phyloP scores from a whole-genome alignment of 37 sponge, comb jelly and placozoan genomes.

The Beroe forskalii region DNA sequence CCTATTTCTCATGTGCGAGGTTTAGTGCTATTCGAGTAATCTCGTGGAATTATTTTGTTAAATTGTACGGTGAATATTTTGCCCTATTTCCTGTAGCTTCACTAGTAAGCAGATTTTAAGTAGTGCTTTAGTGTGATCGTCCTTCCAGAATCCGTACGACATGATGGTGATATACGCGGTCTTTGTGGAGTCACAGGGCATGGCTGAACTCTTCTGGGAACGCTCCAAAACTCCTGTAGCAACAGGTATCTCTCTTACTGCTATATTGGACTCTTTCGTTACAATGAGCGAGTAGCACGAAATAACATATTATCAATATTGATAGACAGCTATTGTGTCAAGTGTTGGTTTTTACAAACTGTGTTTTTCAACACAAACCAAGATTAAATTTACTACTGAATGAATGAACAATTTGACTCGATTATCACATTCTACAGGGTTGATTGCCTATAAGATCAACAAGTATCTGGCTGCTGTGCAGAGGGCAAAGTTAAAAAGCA shows the following conservation, averaged over 20 bases:
- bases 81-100: not conserved
- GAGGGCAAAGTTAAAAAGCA: not conserved
- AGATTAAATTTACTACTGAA: not conserved
- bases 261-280: too few species aligned
- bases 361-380: too few species aligned
- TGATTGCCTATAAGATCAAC: not conserved
- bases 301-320: too few species aligned
- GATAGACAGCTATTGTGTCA: too few species aligned
- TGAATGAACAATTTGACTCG: not conserved
- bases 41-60: too few species aligned
- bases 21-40: too few species aligned
- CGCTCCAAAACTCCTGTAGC: not conserved
- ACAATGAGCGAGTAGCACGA: too few species aligned
- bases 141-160: constrained; percentile 4
- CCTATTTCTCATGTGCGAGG: too few species aligned
- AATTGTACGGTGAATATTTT: too few species aligned
- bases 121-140: too few species aligned
- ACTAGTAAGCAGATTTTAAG: not conserved
- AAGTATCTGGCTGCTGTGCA: not conserved
- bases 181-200: not conserved
- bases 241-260: not conserved
- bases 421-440: too few species aligned
- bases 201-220: constrained; percentile 2
- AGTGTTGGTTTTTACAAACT: too few species aligned
- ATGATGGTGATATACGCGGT: constrained; percentile 7